phyloP scores from a whole-genome alignment of 2,797 vertebrate species.

The Phrynocephalus guinanensis region DNA sequence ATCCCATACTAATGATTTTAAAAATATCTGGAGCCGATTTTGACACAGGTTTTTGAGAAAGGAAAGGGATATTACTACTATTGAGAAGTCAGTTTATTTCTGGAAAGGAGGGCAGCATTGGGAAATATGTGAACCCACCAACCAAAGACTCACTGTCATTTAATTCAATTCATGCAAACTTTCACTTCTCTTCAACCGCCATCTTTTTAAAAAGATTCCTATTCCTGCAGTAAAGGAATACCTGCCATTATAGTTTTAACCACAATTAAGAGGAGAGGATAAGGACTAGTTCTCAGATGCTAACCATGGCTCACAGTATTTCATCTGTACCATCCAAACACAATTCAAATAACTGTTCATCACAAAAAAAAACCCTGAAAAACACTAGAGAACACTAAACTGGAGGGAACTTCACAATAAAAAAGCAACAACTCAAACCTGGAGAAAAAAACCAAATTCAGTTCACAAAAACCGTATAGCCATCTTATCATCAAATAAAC shows the following conservation, averaged over 20 bases:
- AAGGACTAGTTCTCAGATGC: neutral
- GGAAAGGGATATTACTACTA: too few species aligned
- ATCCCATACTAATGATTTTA: too few species aligned
- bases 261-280: neutral
- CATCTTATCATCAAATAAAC: neutral
- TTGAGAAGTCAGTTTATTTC: too few species aligned
- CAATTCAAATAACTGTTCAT: neutral
- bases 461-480: neutral
- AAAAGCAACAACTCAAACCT: constrained; percentile 2
- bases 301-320: neutral
- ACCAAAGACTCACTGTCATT: neutral
- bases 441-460: constrained; percentile 1
- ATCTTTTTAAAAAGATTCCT: neutral
- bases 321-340: neutral
- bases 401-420: neutral
- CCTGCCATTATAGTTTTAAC: neutral
- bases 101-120: too few species aligned
- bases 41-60: too few species aligned
- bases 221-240: neutral
- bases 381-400: neutral
- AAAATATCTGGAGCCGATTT: too few species aligned
- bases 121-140: too few species aligned
- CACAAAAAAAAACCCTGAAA: neutral
- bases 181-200: neutral
- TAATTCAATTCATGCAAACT: neutral